These are phyloP conservation scores for Amiota minor DNA, from an alignment of 2,888 invertebrate genomes.

Conservation along the genomic window DNA sequence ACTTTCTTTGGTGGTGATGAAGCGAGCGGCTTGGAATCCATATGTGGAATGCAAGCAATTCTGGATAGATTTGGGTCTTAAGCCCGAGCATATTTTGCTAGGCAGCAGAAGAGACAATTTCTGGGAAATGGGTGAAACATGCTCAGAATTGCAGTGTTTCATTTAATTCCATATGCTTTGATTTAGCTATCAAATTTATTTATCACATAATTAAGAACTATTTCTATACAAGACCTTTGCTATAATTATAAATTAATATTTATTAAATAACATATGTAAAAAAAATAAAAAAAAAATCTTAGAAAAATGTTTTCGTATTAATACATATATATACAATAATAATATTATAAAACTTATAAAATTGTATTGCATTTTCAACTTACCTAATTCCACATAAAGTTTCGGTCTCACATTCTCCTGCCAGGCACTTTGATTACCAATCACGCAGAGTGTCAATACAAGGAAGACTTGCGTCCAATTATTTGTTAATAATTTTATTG, in stretches of 20 bases:
- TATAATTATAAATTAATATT: too few species aligned
- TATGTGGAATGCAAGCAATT: constrained; percentile 92
- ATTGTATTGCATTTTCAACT: constrained; percentile 74
- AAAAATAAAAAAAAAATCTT: not conserved
- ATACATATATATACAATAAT: not conserved
- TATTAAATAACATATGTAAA: not conserved
- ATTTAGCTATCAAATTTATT: too few species aligned
- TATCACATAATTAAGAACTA: too few species aligned
- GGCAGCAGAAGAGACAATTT: constrained; percentile 98
- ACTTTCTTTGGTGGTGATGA: constrained; percentile 98
- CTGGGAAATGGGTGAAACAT: constrained; percentile 99
- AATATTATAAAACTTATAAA: not conserved
- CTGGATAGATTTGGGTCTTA: constrained; percentile 85
- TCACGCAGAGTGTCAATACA: constrained; percentile 72
- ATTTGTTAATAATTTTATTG: constrained; percentile 44
- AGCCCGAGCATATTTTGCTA: constrained; percentile 83
- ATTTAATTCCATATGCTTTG: too few species aligned
- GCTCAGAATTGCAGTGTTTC: constrained; percentile 99
- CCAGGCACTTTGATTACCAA: constrained; percentile 80
- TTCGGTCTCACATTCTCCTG: constrained; percentile 94
- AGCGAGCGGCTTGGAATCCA: constrained; percentile 85
- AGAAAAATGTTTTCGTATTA: not conserved
- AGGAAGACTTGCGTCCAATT: constrained; percentile 70
- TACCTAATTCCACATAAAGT: constrained; percentile 93
- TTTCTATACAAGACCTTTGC: too few species aligned